A percentile compares a stretch with the other conserved stretches of the same genome.
phyloP scores from a whole-genome alignment of 1,140 invertebrate genomes.

The Littorina saxatilis region DNA sequence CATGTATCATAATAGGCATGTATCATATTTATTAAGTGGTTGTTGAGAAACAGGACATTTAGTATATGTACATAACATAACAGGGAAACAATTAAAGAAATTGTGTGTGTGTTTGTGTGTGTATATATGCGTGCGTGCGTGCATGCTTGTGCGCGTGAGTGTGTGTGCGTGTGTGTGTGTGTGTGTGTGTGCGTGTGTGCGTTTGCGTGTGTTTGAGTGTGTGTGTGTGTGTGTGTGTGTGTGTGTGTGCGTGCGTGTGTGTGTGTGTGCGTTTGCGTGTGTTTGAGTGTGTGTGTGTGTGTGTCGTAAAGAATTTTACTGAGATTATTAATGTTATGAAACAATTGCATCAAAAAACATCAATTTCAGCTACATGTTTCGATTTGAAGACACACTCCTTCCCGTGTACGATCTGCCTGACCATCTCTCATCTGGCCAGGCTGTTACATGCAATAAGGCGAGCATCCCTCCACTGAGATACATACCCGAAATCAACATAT shows the following conservation, averaged over 20 bases:
- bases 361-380: not conserved
- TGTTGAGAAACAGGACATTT: too few relatives aligned
- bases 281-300: too few relatives aligned
- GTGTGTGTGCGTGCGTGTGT: not conserved
- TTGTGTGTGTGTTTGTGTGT: not conserved
- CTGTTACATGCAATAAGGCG: too few relatives aligned
- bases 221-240: not conserved
- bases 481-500: too few relatives aligned
- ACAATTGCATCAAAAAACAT: not conserved
- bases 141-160: not conserved
- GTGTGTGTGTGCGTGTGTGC: not conserved
- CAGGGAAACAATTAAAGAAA: too few relatives aligned
- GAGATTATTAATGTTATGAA: not conserved
- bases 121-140: not conserved
- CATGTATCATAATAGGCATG: too few relatives aligned
- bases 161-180: not conserved
- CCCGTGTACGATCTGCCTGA: not conserved
- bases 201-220: not conserved
- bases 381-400: not conserved
- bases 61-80: too few relatives aligned
- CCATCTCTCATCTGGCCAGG: not conserved
- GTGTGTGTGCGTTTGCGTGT: not conserved
- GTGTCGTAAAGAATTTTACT: not conserved
- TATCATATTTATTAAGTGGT: too few relatives aligned
- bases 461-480: too few relatives aligned